Base-by-base conservation (phyloP, 2,797 vertebrate genomes). In the Esox lucius region DNA sequence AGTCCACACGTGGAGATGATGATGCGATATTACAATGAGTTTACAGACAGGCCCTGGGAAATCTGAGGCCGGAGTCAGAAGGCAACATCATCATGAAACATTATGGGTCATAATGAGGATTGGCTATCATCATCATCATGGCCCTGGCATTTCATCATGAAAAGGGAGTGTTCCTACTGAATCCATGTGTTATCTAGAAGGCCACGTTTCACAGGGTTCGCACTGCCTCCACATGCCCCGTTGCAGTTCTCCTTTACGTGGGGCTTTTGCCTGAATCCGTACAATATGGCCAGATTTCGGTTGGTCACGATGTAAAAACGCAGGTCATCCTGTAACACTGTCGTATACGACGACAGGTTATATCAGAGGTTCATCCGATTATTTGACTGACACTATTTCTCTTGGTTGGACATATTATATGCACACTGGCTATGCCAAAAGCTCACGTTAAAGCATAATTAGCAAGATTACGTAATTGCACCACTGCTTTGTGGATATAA, bases 1-100 rank as follows among this genome's bases (percentile, higher is more conserved):
- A 85, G 89, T 90, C 90, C 90, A 79, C 85, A 83, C n/a, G 42
- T 9, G 8, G 53, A 75, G 77, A 80, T 82, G 76, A 82, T 85
- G 84, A 91, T 75, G 84, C 91, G 65, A 81, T 80, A 87, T 90
- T 84, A 85, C 69, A 68, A 70, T 35, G 64, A 73, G 12, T 80
- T 73, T 42, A 81, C 79, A 84, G 77, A 75, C 71, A 7, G 61
- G 56, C 59, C 35, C 66, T 83, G 87, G 84, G 86, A 84, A 80
- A 80, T 78, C 68, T 64, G 76, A 31, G 64, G 39, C 77, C 31
- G 31, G 78, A 80, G 49, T 73, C 51, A 35, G 70, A 78, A 70
- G 72, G 66, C 68, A 62, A 75, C 31, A 26, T 78, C 48, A 81
- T 76, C 70, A 76, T 84, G 82, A 87, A 81, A 85, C 72, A 80